Evolutionary conservation across 2,113 vertebrate species (phyloP), one percentile per base, ranked within the genome.

Genomic region (Tyto alba): DNA sequence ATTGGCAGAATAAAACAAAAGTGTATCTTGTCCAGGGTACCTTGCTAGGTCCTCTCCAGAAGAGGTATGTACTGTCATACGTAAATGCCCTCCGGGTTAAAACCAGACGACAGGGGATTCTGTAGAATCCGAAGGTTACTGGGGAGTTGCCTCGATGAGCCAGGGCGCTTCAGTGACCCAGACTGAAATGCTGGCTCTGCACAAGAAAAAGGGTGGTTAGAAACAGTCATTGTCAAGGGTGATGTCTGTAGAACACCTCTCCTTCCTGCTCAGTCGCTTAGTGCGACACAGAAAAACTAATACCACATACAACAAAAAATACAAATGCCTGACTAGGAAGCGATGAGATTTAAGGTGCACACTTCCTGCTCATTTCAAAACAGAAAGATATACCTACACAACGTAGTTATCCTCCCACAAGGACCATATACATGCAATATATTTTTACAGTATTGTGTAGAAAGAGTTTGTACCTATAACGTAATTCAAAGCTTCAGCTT

Each of bases 1-100:
- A 76, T 63, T 94, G 97, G 96, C 96, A 97, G 96, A 97, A 76
- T 89, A 95, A 95, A 95, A 87, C 63, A 73, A 88, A 92, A 72
- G 82, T 45, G 86, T 86, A 60, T 81, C 86, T 85, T 59, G 94
- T 95, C 95, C 93, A 40, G 38, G 86, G 96, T 95, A 95, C 92
- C 97, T 95, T 92, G 68, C 68, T 41, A 92, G 74, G 95, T 91
- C 93, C 95, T 94, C 84, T 96, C 89, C 74, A 87, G 85, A 85
- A 87, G 93, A 97, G 97, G 94, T 71, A 94, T n/a, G 62, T 55
- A 84, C 38, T 75, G 94, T 99, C 98, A 99, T 97, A 99, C 99
- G 29, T 99, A 99, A 97, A 99, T 99, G 73, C 99, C 99, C 96
- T 99, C 99, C 5, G 99, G 99, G 96, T 99, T 99, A 88, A 99